Percentiles rank a stretch among this genome's conserved stretches.
Conservation (phyloP, 2,888 invertebrate species). For the Tenthredo mesomela region DNA sequence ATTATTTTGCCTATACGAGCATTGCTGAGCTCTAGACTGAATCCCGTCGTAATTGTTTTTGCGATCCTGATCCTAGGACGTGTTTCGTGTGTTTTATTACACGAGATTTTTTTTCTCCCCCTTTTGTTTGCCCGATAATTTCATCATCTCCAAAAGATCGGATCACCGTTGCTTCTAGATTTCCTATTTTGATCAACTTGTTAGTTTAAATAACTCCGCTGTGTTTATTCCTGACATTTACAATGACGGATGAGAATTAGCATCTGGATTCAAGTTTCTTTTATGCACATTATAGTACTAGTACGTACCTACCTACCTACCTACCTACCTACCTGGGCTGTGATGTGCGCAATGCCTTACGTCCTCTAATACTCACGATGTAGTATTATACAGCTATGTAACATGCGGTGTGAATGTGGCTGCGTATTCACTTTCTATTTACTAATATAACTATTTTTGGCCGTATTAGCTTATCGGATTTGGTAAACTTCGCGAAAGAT, state of each 20-base stretch:
- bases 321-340: not conserved
- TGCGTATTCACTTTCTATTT: conserved; percentile 46
- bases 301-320: not conserved
- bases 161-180: not conserved
- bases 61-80: not conserved
- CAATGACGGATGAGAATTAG: not conserved
- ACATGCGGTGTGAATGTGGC: not conserved
- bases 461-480: conserved; percentile 19
- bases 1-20: not conserved
- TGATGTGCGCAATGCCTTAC: not conserved
- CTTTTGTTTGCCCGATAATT: not conserved
- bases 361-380: not conserved
- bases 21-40: not conserved
- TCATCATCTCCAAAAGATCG: not conserved
- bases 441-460: conserved; percentile 34
- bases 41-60: not conserved
- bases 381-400: conserved; percentile 3
- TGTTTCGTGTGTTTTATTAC: not conserved
- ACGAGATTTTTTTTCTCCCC: not conserved
- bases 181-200: conserved; percentile 35
- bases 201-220: not conserved
- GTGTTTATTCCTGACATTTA: conserved; percentile 17
- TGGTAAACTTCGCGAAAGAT: not conserved
- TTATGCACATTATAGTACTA: not conserved
- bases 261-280: not conserved